phyloP scores from a whole-genome alignment of 2,888 invertebrate species.

The Callinectes sapidus region DNA sequence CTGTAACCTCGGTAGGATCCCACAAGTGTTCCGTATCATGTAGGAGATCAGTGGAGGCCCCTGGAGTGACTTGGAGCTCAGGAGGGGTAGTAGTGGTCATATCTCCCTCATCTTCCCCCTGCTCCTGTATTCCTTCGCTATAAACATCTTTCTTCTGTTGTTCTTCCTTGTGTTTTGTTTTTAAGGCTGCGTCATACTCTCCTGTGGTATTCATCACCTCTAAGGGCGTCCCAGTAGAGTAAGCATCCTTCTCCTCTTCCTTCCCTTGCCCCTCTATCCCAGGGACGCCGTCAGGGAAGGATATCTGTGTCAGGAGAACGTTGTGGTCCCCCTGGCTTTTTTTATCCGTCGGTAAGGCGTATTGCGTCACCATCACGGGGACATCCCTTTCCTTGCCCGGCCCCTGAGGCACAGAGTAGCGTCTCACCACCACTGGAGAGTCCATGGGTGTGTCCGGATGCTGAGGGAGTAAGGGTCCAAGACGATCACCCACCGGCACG shows the following conservation, averaged over 20 bases:
- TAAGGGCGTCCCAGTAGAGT: background rate
- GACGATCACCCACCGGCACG: slow-evolving; percentile 14
- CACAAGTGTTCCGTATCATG: background rate
- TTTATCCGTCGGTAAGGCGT: background rate
- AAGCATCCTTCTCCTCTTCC: background rate
- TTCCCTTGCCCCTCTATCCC: background rate
- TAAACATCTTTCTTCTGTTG: background rate
- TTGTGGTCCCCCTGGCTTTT: background rate
- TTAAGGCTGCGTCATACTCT: background rate
- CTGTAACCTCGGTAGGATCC: background rate
- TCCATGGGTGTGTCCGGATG: background rate
- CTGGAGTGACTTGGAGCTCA: background rate
- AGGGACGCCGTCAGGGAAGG: slow-evolving; percentile 33
- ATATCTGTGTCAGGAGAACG: slow-evolving; percentile 41
- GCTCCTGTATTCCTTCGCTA: background rate
- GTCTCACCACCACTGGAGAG: slow-evolving; percentile 35
- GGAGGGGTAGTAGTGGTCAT: background rate
- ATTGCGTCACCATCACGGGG: slow-evolving; percentile 42
- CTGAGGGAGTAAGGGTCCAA: background rate
- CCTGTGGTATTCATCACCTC: background rate
- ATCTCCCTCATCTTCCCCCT: background rate
- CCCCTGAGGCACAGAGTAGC: slow-evolving; percentile 29
- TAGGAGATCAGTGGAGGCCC: background rate
- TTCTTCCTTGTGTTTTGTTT: background rate
- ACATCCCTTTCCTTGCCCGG: background rate